Conservation (phyloP, 2,888 invertebrate species). For the Eucera pruinosa region DNA sequence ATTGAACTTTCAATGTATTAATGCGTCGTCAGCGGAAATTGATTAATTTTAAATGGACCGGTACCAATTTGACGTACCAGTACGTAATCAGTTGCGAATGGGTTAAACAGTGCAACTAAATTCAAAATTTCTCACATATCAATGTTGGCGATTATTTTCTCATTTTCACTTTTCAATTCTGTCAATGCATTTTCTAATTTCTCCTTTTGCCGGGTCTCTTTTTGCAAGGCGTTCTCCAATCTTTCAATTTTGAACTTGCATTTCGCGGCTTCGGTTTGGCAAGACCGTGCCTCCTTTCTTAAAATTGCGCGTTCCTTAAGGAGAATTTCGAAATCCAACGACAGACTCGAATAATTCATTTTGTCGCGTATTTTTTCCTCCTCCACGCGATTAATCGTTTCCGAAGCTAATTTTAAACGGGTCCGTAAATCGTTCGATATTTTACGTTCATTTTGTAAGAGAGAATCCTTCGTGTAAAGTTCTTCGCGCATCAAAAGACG, state of each 20-base stretch:
- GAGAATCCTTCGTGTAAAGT: constrained; percentile 61
- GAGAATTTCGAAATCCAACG: constrained; percentile 71
- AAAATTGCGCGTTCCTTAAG: constrained; percentile 74
- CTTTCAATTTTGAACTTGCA: constrained; percentile 69
- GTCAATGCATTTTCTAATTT: constrained; percentile 67
- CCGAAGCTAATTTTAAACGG: constrained; percentile 69
- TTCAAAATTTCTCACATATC: constrained; percentile 25
- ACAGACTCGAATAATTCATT: constrained; percentile 69
- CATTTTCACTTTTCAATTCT: constrained; percentile 63
- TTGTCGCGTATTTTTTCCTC: constrained; percentile 73
- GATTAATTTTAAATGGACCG: too few relatives aligned
- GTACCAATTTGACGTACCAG: too few relatives aligned
- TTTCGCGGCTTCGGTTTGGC: constrained; percentile 72
- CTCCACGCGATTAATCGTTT: constrained; percentile 70
- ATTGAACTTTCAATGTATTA: too few relatives aligned
- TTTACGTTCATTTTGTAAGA: constrained; percentile 74
- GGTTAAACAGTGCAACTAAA: background rate
- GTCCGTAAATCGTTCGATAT: constrained; percentile 69
- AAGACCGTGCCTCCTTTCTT: constrained; percentile 67
- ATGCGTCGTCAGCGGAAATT: too few relatives aligned
- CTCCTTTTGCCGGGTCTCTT: constrained; percentile 60
- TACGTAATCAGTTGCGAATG: too few relatives aligned
- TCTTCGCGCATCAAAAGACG: constrained; percentile 71
- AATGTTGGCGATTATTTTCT: constrained; percentile 46
- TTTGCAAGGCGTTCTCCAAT: constrained; percentile 61